phyloP scores from a whole-genome alignment of 1,140 invertebrate species.

The Drosophila kepulauana region DNA sequence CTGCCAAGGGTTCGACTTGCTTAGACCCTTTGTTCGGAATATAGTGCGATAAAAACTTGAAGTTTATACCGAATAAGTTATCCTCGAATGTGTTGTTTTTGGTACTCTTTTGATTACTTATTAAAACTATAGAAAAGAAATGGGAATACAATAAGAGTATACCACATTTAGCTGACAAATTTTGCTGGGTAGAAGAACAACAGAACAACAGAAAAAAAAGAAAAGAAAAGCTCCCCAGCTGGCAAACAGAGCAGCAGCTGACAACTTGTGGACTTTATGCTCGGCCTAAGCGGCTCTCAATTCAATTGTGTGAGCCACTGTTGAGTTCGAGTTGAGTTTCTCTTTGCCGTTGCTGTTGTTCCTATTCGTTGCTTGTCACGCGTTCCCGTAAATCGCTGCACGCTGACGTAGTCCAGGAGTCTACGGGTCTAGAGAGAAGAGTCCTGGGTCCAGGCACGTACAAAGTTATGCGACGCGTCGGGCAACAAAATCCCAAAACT shows the following conservation, averaged over 20 bases:
- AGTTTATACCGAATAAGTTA: too few relatives aligned
- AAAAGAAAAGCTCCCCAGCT: not conserved
- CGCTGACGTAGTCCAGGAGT: conserved; percentile 4
- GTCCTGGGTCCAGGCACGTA: conserved; percentile 51
- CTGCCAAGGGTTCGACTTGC: not conserved
- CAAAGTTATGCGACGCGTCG: conserved; percentile 55
- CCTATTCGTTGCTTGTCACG: conserved; percentile 46
- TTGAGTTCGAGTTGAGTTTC: conserved; percentile 13
- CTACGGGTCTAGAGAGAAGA: too few relatives aligned
- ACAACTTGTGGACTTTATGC: conserved; percentile 50
- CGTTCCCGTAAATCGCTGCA: conserved; percentile 63
- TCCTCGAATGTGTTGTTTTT: too few relatives aligned
- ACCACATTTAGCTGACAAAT: not conserved
- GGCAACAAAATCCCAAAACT: conserved; percentile 63
- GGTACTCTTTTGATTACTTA: too few relatives aligned
- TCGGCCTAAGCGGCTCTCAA: conserved; percentile 35
- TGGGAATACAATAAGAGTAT: not conserved
- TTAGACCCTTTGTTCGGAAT: not conserved
- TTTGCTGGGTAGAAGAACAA: not conserved
- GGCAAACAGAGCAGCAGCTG: conserved; percentile 17
- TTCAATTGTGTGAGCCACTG: conserved; percentile 40
- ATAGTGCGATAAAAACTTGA: not conserved
- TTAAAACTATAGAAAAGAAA: too few relatives aligned
- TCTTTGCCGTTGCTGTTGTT: not conserved
- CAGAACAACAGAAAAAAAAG: too few relatives aligned